These are phyloP conservation scores for Rhagologus leucostigma DNA, from an alignment of 2,113 vertebrate genomes.

Conservation along the genomic window DNA sequence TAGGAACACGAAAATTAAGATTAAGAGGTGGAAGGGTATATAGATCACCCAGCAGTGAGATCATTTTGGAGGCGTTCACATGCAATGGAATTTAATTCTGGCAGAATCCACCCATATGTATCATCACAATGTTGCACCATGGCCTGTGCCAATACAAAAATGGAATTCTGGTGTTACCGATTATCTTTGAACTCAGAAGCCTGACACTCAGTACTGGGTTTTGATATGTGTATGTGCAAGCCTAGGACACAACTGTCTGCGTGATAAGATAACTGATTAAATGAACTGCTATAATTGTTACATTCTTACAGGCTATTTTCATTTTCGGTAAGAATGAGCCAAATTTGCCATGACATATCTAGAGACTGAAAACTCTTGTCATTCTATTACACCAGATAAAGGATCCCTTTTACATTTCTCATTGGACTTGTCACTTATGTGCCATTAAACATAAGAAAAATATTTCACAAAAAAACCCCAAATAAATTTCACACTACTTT, in stretches of 20 bases:
- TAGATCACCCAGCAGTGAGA: not conserved
- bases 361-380: not conserved
- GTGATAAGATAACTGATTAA: not conserved
- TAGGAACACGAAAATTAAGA: not conserved
- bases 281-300: not conserved
- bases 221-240: not conserved
- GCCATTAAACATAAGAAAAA: not conserved
- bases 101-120: not conserved
- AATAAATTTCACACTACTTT: not conserved
- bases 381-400: not conserved
- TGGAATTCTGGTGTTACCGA: not conserved
- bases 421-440: not conserved
- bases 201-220: not conserved
- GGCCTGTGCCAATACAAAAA: not conserved
- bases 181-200: not conserved
- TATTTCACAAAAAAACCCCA: not conserved
- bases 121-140: not conserved
- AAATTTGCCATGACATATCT: not conserved
- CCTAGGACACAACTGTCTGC: not conserved
- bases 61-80: not conserved
- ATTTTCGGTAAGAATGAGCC: not conserved
- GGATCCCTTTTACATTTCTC: not conserved
- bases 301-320: not conserved
- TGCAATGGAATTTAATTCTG: conserved; percentile 3
- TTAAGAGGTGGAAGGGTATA: not conserved